These are phyloP conservation scores for Carcinoscorpius rotundicauda DNA, from an alignment of 1,140 invertebrate genomes.

Conservation along the genomic window DNA sequence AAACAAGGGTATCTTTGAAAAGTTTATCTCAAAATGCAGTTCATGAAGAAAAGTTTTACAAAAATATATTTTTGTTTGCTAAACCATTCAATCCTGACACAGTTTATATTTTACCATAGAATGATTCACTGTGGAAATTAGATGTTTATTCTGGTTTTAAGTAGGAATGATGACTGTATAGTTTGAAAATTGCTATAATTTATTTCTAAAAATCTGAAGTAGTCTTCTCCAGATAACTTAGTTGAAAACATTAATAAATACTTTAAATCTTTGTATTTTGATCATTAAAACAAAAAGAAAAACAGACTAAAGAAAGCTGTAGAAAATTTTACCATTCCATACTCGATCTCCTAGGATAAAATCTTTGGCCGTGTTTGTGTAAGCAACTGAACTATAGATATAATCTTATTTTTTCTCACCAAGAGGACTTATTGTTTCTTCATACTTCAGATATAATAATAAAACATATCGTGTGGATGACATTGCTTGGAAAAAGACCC, in stretches of 20 bases:
- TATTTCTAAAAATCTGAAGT: too few relatives aligned
- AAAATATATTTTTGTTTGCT: too few relatives aligned
- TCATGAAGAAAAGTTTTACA: too few relatives aligned
- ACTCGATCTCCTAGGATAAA: not conserved
- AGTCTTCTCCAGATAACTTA: too few relatives aligned
- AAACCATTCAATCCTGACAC: too few relatives aligned
- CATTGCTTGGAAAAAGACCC: conserved; percentile 35
- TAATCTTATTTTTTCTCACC: not conserved
- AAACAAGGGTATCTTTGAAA: too few relatives aligned
- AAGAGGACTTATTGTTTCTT: conserved; percentile 32
- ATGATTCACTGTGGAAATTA: too few relatives aligned
- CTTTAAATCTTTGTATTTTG: not conserved
- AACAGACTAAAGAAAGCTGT: not conserved
- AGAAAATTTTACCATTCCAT: not conserved
- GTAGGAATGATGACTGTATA: too few relatives aligned
- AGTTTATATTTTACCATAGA: too few relatives aligned
- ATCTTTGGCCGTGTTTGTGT: not conserved
- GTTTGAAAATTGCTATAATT: too few relatives aligned
- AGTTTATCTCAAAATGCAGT: too few relatives aligned
- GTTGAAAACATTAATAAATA: not conserved
- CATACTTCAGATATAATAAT: conserved; percentile 35
- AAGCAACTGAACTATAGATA: not conserved
- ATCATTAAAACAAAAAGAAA: not conserved
- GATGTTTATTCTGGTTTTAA: too few relatives aligned
- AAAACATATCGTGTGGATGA: conserved; percentile 39